Percentiles rank a stretch among this genome's conserved stretches.
Evolutionary conservation across 2,888 invertebrate species (phyloP).

Genomic region (Drosophila flavopinicola): DNA sequence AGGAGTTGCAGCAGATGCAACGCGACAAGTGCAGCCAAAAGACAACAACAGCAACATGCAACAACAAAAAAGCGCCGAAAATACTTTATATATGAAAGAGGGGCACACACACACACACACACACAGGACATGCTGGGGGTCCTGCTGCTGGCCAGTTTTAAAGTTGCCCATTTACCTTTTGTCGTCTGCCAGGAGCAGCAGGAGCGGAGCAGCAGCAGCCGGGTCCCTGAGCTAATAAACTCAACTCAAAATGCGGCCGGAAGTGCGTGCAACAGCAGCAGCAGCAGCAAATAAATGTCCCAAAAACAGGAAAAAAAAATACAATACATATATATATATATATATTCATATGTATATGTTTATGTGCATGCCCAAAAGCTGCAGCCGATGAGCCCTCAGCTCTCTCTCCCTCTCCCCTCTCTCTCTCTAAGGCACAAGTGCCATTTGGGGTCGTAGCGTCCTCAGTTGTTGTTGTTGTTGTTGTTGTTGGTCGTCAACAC

Average conservation of each 20-base stretch:
- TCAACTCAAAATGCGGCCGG: constrained; percentile 69
- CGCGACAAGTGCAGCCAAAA: constrained; percentile 77
- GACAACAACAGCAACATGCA: constrained; percentile 41
- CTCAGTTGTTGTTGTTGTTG: background rate
- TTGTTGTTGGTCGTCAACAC: constrained; percentile 45
- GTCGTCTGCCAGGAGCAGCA: constrained; percentile 32
- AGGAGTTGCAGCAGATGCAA: constrained; percentile 29
- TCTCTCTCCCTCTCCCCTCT: constrained; percentile 1
- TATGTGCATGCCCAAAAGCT: no score
- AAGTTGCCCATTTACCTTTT: constrained; percentile 34
- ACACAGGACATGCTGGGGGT: constrained; percentile 49
- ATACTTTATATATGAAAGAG: constrained; percentile 24
- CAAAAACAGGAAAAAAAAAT: constrained; percentile 50
- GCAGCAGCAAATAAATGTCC: constrained; percentile 63
- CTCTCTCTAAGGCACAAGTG: constrained; percentile 52
- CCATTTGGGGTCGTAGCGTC: constrained; percentile 59
- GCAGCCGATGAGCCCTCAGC: constrained; percentile 56
- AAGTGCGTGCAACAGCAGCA: constrained; percentile 68
- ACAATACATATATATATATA: constrained; percentile 14
- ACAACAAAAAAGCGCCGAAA: constrained; percentile 51
- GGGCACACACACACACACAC: no score
- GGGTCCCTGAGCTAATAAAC: constrained; percentile 67
- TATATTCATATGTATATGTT: no score
- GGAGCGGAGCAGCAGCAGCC: constrained; percentile 32
- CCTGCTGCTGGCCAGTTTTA: constrained; percentile 30